phyloP scores from a whole-genome alignment of 2,797 vertebrate species.

The Myotis findleyi region DNA sequence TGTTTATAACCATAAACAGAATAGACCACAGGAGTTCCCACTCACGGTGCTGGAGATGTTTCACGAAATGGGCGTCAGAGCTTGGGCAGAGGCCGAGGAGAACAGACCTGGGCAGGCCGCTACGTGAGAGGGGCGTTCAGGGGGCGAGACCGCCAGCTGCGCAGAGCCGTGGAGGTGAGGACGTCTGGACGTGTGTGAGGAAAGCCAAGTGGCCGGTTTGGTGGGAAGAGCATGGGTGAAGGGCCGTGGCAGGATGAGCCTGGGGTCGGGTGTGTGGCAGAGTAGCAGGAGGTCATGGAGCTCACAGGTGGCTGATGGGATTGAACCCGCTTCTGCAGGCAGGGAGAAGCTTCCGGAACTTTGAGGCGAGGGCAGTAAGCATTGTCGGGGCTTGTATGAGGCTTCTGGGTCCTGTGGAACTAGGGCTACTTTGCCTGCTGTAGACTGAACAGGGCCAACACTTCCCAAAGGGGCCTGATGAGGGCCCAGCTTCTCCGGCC shows the following conservation, averaged over 20 bases:
- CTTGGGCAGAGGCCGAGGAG: neutral
- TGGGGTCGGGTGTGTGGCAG: accelerated
- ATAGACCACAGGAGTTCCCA: neutral
- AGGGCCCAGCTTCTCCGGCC: neutral
- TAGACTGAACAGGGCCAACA: neutral
- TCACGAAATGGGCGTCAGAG: neutral
- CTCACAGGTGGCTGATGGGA: accelerated
- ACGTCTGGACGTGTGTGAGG: neutral
- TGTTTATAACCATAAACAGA: neutral
- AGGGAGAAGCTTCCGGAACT: neutral
- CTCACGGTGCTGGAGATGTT: neutral
- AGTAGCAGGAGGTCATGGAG: accelerated
- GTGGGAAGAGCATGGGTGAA: neutral
- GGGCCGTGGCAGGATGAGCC: neutral
- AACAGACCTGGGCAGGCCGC: neutral
- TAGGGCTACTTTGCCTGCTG: neutral
- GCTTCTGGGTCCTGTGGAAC: too few species aligned
- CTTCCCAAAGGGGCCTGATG: neutral
- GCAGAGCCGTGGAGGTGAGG: accelerated
- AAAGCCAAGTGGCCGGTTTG: accelerated
- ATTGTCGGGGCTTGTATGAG: neutral
- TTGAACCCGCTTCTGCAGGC: neutral
- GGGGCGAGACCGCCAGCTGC: too few species aligned
- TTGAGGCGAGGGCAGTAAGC: neutral
- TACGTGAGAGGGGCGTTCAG: accelerated